phyloP scores from a whole-genome alignment of 2,888 invertebrate genomes.

The Cantharis nigra region DNA sequence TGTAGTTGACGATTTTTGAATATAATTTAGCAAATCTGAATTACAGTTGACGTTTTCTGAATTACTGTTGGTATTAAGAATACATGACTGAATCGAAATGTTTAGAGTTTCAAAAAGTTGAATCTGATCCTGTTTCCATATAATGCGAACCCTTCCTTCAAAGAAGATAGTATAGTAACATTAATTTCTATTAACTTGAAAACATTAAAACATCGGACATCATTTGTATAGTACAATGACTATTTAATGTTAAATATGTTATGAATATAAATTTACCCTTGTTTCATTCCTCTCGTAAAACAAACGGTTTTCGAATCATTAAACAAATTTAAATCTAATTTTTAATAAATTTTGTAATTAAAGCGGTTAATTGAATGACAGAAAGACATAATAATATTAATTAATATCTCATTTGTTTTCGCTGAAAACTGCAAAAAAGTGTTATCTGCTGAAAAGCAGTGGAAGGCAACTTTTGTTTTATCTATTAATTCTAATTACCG shows the following conservation, averaged over 20 bases:
- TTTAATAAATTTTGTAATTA: not conserved
- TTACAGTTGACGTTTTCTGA: too few relatives aligned
- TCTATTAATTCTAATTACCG: not conserved
- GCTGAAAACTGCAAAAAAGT: not conserved
- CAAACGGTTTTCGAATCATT: not conserved
- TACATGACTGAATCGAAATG: too few relatives aligned
- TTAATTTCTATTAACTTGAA: too few relatives aligned
- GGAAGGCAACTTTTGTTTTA: not conserved
- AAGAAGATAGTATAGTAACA: too few relatives aligned
- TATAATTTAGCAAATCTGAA: too few relatives aligned
- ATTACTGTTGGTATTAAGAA: too few relatives aligned
- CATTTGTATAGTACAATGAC: too few relatives aligned
- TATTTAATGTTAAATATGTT: not conserved
- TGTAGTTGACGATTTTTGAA: too few relatives aligned
- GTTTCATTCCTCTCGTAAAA: not conserved
- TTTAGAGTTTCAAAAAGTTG: too few relatives aligned
- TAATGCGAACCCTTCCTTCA: too few relatives aligned
- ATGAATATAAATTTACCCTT: not conserved
- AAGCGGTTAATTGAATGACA: not conserved
- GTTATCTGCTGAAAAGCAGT: not conserved
- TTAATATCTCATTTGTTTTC: not conserved
- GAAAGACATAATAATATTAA: not conserved
- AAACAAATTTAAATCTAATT: not conserved
- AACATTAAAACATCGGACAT: too few relatives aligned
- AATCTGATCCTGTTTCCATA: too few relatives aligned